Evolutionary conservation across 1,140 invertebrate genomes (phyloP).

Genomic region (Nasonia vitripennis): DNA sequence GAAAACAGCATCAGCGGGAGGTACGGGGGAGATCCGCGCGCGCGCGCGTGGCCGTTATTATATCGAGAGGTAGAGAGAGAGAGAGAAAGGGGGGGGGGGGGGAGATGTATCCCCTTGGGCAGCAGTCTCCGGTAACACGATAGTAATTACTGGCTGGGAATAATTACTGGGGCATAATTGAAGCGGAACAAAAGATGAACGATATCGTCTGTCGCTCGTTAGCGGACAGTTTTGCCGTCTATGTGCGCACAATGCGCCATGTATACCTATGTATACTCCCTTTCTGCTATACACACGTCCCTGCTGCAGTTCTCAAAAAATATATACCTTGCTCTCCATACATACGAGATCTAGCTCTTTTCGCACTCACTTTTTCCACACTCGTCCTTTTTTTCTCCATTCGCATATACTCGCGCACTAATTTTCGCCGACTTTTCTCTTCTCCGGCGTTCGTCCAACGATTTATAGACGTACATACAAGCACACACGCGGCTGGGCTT

Average conservation of each 20-base stretch:
- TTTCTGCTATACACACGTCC: not conserved
- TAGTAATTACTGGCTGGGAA: slow-evolving; percentile 70
- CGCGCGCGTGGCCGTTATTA: not conserved
- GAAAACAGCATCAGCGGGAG: not conserved
- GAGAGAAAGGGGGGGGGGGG: slow-evolving; percentile 43
- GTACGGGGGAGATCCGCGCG: not conserved
- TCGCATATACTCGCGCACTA: too few relatives aligned
- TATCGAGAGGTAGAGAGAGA: slow-evolving; percentile 47
- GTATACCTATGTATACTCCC: not conserved
- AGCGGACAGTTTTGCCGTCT: slow-evolving; percentile 69
- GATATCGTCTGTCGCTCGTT: slow-evolving; percentile 72
- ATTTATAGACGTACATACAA: too few relatives aligned
- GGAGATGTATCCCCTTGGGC: slow-evolving; percentile 68
- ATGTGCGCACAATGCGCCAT: slow-evolving; percentile 55
- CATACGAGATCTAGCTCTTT: not conserved
- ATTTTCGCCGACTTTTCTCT: too few relatives aligned
- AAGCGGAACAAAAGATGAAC: slow-evolving; percentile 71
- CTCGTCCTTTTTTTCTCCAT: not conserved
- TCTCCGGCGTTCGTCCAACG: not conserved
- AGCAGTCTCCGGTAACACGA: slow-evolving; percentile 70
- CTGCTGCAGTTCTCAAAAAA: too few relatives aligned
- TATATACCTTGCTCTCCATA: too few relatives aligned
- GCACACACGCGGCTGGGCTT: too few relatives aligned
- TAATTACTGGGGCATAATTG: slow-evolving; percentile 72
- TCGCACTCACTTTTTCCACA: not conserved